Percentiles rank a stretch among this genome's conserved stretches.
These are phyloP conservation scores for Dromiciops gliroides DNA, from an alignment of 2,113 vertebrate genomes.

Conservation along the genomic window DNA sequence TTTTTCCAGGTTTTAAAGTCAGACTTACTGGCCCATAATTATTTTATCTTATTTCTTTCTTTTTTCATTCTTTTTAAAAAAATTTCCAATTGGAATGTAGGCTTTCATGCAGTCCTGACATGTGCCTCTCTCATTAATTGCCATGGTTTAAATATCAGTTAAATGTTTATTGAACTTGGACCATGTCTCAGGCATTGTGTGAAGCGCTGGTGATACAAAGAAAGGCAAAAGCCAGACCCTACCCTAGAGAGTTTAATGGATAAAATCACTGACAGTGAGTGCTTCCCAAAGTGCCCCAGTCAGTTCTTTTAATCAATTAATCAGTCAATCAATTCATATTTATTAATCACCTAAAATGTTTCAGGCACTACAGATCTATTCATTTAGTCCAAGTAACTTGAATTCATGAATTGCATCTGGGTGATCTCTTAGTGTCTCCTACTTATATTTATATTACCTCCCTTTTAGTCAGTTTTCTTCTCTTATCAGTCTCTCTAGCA, in stretches of 20 bases:
- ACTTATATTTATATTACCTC: too few relatives aligned
- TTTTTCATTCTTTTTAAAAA: background rate
- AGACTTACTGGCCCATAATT: background rate
- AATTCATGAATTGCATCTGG: background rate
- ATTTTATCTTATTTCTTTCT: background rate
- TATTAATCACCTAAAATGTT: background rate
- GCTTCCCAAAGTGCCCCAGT: background rate
- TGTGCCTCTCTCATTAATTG: background rate
- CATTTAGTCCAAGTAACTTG: background rate
- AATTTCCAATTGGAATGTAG: background rate
- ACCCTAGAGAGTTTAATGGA: background rate
- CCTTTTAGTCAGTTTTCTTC: too few relatives aligned
- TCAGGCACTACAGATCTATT: background rate
- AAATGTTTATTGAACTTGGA: background rate
- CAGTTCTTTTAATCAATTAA: background rate
- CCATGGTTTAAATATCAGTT: background rate
- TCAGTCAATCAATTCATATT: background rate
- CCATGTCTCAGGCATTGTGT: background rate
- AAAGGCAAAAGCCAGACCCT: background rate
- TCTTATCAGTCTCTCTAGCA: too few relatives aligned
- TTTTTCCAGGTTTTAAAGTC: background rate
- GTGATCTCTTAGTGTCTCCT: background rate
- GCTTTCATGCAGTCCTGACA: background rate
- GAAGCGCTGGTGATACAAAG: background rate
- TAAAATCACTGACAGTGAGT: background rate